Evolutionary conservation across 2,113 vertebrate species (phyloP).

Genomic region (Pungitius pungitius): DNA sequence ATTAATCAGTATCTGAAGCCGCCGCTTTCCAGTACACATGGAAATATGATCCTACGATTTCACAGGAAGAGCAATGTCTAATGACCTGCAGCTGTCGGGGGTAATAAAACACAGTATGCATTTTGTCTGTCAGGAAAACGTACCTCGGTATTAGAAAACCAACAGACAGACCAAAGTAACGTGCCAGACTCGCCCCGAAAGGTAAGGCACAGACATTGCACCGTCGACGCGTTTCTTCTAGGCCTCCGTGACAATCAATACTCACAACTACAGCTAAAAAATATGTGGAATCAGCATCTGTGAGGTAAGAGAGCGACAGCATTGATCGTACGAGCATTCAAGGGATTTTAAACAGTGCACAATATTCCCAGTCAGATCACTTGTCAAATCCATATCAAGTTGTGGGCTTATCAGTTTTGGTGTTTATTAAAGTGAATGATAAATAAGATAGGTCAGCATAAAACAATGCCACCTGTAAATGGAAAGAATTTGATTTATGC

Average conservation of each 20-base stretch:
- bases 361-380: constrained; percentile 51
- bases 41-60: constrained; percentile 73
- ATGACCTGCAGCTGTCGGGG: constrained; percentile 67
- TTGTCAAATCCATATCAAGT: constrained; percentile 60
- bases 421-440: constrained; percentile 65
- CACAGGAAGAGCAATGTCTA: constrained; percentile 58
- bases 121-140: constrained; percentile 65
- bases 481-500: constrained; percentile 67
- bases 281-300: constrained; percentile 70
- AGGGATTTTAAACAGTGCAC: constrained; percentile 49
- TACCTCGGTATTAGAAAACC: constrained; percentile 40
- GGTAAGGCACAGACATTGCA: constrained; percentile 38
- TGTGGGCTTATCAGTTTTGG: constrained; percentile 39
- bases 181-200: constrained; percentile 20
- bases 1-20: constrained; percentile 74
- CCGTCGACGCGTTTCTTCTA: constrained; percentile 22
- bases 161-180: constrained; percentile 48
- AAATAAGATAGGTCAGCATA: constrained; percentile 70
- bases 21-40: constrained; percentile 50
- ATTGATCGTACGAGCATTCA: constrained; percentile 66
- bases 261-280: constrained; percentile 58
- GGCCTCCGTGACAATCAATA: constrained; percentile 63
- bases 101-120: constrained; percentile 67
- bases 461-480: constrained; percentile 55
- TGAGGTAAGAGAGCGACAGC: constrained; percentile 47